Conservation (phyloP, 64 coral and sea anemone genomes). For the Dendronephthya gigantea region DNA sequence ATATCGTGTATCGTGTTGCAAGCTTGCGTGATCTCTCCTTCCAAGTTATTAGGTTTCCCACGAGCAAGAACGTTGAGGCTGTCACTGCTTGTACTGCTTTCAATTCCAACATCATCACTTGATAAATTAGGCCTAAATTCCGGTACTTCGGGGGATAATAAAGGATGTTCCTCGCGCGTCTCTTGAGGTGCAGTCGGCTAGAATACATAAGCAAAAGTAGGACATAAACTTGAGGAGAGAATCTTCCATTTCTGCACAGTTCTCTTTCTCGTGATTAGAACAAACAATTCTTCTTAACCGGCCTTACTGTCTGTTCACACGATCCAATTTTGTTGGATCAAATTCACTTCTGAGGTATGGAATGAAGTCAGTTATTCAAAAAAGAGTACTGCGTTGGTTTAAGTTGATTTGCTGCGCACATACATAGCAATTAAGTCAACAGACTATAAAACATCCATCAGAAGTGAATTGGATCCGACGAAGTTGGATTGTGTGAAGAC, state of each 20-base stretch:
- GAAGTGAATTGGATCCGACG: too few species aligned
- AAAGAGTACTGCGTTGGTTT: too few species aligned
- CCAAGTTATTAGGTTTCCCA: neutral
- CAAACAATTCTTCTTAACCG: too few species aligned
- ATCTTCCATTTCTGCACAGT: neutral
- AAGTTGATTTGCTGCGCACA: too few species aligned
- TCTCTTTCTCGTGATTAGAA: too few species aligned
- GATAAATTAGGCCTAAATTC: neutral
- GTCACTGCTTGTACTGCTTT: neutral
- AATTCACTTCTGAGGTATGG: too few species aligned
- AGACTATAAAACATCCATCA: too few species aligned
- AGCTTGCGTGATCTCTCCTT: neutral
- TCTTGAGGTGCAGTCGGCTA: neutral
- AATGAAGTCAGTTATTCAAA: too few species aligned
- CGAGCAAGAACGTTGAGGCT: neutral
- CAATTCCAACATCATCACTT: neutral
- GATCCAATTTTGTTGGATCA: too few species aligned
- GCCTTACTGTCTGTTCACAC: too few species aligned
- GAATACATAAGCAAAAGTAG: neutral
- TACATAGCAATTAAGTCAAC: too few species aligned
- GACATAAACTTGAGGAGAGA: neutral
- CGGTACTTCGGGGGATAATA: neutral
- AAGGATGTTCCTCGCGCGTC: neutral
- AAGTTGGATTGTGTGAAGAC: too few species aligned
- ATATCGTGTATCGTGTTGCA: neutral